A percentile compares a stretch with the other conserved stretches of the same genome.
Evolutionary conservation across 2,113 vertebrate species (phyloP).

Genomic region (Antechinus stuartii): DNA sequence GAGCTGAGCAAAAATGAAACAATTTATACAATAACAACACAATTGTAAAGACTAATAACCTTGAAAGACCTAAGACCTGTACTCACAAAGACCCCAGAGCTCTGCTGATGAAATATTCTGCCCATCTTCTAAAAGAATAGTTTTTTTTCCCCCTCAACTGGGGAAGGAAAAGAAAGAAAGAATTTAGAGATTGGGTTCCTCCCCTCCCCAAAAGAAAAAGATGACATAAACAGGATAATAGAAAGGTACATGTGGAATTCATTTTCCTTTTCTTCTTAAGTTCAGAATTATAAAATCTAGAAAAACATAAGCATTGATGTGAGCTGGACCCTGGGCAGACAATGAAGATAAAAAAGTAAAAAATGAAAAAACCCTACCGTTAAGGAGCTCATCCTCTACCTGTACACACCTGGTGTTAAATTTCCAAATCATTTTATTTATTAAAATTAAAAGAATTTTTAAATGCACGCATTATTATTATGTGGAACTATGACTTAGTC

Average conservation of each 20-base stretch:
- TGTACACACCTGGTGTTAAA: too few species aligned
- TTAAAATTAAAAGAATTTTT: neutral
- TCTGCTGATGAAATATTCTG: too few species aligned
- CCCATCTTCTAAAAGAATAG: too few species aligned
- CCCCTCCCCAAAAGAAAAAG: too few species aligned
- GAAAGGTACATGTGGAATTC: neutral
- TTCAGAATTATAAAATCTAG: neutral
- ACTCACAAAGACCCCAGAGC: too few species aligned
- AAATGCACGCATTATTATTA: neutral
- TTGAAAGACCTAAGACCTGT: too few species aligned
- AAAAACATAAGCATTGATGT: neutral
- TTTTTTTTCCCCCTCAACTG: too few species aligned
- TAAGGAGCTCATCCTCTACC: neutral
- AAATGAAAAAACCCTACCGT: neutral
- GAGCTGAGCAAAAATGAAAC: too few species aligned
- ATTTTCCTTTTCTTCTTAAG: neutral
- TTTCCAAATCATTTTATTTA: neutral
- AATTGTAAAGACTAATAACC: too few species aligned
- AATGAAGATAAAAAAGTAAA: neutral
- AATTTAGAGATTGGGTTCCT: neutral
- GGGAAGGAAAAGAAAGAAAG: too few species aligned
- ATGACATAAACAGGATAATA: neutral
- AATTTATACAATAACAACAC: too few species aligned
- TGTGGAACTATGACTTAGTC: neutral
- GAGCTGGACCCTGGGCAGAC: neutral